Conservation (phyloP, 2,888 invertebrate genomes). For the Phoenoteleia sp. region DNA sequence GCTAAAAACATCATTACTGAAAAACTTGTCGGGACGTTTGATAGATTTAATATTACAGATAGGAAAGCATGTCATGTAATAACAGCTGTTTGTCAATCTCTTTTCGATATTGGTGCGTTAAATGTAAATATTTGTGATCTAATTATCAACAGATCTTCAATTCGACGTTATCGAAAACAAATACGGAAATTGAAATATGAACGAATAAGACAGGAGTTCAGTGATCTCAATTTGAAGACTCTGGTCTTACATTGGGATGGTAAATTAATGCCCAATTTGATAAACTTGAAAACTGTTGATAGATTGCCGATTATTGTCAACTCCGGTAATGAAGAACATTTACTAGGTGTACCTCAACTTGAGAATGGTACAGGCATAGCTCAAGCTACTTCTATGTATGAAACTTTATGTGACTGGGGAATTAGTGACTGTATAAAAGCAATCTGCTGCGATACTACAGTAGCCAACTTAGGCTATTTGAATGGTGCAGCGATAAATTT, state of each 20-base stretch:
- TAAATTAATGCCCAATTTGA: background rate
- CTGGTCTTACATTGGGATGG: conserved; percentile 14
- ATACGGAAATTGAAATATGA: background rate
- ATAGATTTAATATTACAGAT: conserved; percentile 21
- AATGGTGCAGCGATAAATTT: background rate
- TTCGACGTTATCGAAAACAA: background rate
- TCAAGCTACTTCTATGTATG: background rate
- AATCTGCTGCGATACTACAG: conserved; percentile 2
- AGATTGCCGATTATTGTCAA: conserved; percentile 1
- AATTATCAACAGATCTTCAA: conserved; percentile 29
- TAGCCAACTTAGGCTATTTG: background rate
- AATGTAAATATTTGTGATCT: conserved; percentile 8
- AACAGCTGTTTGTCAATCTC: conserved; percentile 26
- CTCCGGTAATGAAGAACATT: background rate
- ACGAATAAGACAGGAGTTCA: background rate
- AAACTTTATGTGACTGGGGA: conserved; percentile 12
- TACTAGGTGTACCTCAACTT: conserved; percentile 18
- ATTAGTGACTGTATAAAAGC: background rate
- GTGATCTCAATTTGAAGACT: background rate
- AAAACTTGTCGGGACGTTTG: conserved; percentile 27
- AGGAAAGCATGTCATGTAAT: conserved; percentile 20
- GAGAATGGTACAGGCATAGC: background rate
- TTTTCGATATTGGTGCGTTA: conserved; percentile 1
- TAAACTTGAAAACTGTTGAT: background rate
- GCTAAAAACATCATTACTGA: conserved; percentile 11